Base-by-base conservation (phyloP, 1,140 invertebrate species). In the Helicoverpa zea region DNA sequence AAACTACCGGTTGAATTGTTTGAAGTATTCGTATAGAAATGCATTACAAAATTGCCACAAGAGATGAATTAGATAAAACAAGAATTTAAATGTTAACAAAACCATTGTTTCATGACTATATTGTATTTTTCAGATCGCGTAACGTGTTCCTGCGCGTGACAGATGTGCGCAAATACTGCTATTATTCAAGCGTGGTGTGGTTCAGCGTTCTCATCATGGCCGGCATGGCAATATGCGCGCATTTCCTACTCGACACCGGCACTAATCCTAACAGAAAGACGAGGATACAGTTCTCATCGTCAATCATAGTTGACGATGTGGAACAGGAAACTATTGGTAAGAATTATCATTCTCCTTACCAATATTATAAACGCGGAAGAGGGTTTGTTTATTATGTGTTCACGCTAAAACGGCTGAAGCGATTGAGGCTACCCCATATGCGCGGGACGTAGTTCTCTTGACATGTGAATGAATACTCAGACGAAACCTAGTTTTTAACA, bases 111-210 rank as follows among this genome's bases (percentile, higher is more conserved):
- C 16, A 59, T 56, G 10, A 63, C n/a, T 29, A 35, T 63, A n/a
- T 35, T 58, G 10, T 66, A 64, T 56, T 43, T 95, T 95, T 18
- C 87, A 97, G 97, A 74, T 98, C 97, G 23, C 94, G 97, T 35
- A 98, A 98, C 90, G 97, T 98, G 14, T 98, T 98, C 87, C 91
- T 98, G 7, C 94, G 97, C 63, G 97, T 98, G 61, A 98, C 97
- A 0, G 97, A 98, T 92, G 97, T 97, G 1, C 96, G 96, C 77
- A 98, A 98, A 94, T 98, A 98, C 90, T 98, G 97, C 87, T 98
- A 98, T 85, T 98, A 98, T 88, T 98, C 97, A 0, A 95, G 95
- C 23, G 98, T 97, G 84, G 97, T 97, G 1, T 98, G 97, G 97
- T 96, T 96, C n/a, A 96, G 96, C 78, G 98, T 97, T 0, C 86